Evolutionary conservation across 1,140 invertebrate species (phyloP), one percentile per base, ranked within the genome.

Genomic region (Diabrotica undecimpunctata): DNA sequence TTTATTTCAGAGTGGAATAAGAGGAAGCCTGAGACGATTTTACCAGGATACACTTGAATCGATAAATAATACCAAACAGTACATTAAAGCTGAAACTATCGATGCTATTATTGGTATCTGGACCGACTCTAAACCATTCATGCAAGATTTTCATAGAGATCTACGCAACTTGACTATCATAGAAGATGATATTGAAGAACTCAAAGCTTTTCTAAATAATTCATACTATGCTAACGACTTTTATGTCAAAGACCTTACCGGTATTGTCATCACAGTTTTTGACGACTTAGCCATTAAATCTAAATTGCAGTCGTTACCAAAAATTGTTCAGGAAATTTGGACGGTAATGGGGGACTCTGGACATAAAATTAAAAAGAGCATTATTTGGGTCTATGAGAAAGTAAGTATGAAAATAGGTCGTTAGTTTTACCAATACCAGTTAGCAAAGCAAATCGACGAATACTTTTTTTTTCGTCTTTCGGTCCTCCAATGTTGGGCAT

Each of bases 171-270:
- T 93, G 11, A 86, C 85, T 67, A 82, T 87, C 4, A 83, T 94
- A 8, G 86, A 89, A 73, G 82, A 87, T 25, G 91, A 94, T 79
- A 79, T 91, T 0, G 83, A 88, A 14, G 85, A 88, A 13, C 82
- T 93, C 7, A 85, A 87, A 63, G 61, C 75, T 0, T 91, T 90
- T 70, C 74, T 93, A 1, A 90, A 93, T 72, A 80, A 88, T 37
- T 91, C 91, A 0, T 93, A 93, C 67, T 82, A 89, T 55, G 83
- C 85, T 0, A 93, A 94, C 70, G 91, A 93, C 60, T 94, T 94
- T 75, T 93, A 93, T 65, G 84, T 92, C 2, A 88, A 89, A 76
- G 87, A 93, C 74, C 84, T 93, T 2, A 85, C 89, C 0, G 84
- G 83, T 41, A 84, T 90, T 35, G 85, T 85, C 0, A 77, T 88